phyloP scores from a whole-genome alignment of 1,140 invertebrate genomes.

The Semibalanus balanoides region DNA sequence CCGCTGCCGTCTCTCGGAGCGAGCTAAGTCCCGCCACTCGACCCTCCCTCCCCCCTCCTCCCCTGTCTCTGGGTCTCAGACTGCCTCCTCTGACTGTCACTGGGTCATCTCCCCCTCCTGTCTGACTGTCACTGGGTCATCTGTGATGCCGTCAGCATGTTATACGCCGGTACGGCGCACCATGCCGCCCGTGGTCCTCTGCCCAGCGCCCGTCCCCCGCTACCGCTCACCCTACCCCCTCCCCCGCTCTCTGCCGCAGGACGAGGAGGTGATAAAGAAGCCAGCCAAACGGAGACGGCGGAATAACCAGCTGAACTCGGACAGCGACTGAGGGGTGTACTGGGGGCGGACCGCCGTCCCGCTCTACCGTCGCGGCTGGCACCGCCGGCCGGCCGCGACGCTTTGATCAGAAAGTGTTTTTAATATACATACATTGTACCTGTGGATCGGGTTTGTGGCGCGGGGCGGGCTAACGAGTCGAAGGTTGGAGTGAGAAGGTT shows the following conservation, averaged over 20 bases:
- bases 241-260: neutral
- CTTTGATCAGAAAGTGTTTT: neutral
- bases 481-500: no score
- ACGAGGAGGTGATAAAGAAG: constrained; percentile 4
- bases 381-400: no score
- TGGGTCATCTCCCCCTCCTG: neutral
- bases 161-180: neutral
- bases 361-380: no score
- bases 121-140: neutral
- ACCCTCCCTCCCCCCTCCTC: no score
- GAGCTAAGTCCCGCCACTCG: no score
- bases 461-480: no score
- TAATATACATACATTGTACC: neutral
- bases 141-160: neutral
- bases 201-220: neutral
- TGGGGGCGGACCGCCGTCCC: no score
- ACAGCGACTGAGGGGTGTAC: neutral
- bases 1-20: no score
- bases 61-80: no score
- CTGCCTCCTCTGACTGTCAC: no score
- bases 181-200: neutral
- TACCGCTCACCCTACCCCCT: neutral
- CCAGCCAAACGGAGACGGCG: neutral
- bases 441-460: no score
- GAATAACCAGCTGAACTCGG: constrained; percentile 1